A percentile compares a stretch with the other conserved stretches of the same genome.
Conservation (phyloP, 2,797 vertebrate genomes). For the Phataginus tetradactyla region DNA sequence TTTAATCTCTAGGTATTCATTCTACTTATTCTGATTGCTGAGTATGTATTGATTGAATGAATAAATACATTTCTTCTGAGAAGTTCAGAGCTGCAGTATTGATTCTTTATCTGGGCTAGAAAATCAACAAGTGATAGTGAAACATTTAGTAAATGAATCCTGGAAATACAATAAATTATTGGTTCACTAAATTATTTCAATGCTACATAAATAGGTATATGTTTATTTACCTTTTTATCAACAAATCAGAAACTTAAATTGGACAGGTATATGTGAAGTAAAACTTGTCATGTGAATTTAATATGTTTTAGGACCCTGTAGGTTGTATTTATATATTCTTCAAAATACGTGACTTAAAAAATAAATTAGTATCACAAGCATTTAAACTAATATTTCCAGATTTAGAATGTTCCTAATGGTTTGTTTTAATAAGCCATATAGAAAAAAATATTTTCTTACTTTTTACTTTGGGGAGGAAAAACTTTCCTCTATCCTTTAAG, state of each 20-base stretch:
- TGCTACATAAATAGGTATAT: background rate
- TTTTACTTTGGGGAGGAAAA: background rate
- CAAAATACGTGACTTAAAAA: background rate
- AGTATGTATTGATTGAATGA: background rate
- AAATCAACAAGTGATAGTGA: background rate
- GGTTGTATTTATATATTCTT: background rate
- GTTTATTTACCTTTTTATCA: background rate
- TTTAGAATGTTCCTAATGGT: background rate
- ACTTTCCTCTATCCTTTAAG: too few relatives aligned
- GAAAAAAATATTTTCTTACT: background rate
- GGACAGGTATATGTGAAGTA: background rate
- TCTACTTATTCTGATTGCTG: background rate
- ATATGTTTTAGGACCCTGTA: background rate
- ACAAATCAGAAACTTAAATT: background rate
- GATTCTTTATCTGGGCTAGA: background rate
- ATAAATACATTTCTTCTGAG: background rate
- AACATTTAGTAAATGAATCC: background rate
- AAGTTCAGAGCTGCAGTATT: background rate
- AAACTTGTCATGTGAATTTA: background rate
- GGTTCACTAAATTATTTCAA: background rate
- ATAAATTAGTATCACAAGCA: background rate
- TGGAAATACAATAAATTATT: background rate
- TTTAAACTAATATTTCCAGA: background rate
- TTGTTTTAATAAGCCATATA: background rate
- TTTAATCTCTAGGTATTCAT: background rate